Conservation (phyloP, 2,888 invertebrate species). For the Trisateles emortualis region DNA sequence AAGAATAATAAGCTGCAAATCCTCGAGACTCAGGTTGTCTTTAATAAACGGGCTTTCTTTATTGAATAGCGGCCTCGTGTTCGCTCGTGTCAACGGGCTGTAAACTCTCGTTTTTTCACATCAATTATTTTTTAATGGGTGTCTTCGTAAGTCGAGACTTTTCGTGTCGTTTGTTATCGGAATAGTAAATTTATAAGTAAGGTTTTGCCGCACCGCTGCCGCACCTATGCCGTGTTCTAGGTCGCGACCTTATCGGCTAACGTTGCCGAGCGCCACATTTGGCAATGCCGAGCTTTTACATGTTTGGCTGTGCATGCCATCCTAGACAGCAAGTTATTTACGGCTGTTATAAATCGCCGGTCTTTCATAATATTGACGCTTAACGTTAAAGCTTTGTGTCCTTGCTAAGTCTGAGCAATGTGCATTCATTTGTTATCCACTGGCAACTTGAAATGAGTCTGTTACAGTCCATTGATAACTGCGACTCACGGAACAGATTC, state of each 20-base stretch:
- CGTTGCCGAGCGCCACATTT: slow-evolving; percentile 44
- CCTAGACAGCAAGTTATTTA: slow-evolving; percentile 10
- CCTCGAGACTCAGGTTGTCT: slow-evolving; percentile 36
- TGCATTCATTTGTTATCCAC: slow-evolving; percentile 31
- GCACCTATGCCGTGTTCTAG: slow-evolving; percentile 45
- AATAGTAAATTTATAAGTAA: slow-evolving; percentile 30
- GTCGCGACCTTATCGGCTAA: slow-evolving; percentile 44
- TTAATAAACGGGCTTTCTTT: slow-evolving; percentile 39
- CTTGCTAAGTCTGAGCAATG: slow-evolving; percentile 29
- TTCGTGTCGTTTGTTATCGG: slow-evolving; percentile 26
- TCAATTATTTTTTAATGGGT: slow-evolving; percentile 38
- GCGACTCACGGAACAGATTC: slow-evolving; percentile 8
- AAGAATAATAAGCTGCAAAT: slow-evolving; percentile 35
- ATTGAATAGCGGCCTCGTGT: slow-evolving; percentile 32
- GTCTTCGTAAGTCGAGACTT: slow-evolving; percentile 22
- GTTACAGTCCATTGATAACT: slow-evolving; percentile 27
- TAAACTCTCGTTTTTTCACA: slow-evolving; percentile 29
- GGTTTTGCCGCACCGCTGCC: slow-evolving; percentile 42
- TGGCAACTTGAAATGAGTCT: slow-evolving; percentile 25
- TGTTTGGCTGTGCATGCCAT: slow-evolving; percentile 35
- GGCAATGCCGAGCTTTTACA: slow-evolving; percentile 37
- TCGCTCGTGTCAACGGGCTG: slow-evolving; percentile 20
- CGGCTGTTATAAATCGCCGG: slow-evolving; percentile 10
- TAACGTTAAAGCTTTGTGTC: slow-evolving; percentile 22
- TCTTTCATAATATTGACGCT: slow-evolving; percentile 14